These are phyloP conservation scores for Hippasteria phrygiana DNA, from an alignment of 53 echinoderm and acorn worm species.

Conservation along the genomic window DNA sequence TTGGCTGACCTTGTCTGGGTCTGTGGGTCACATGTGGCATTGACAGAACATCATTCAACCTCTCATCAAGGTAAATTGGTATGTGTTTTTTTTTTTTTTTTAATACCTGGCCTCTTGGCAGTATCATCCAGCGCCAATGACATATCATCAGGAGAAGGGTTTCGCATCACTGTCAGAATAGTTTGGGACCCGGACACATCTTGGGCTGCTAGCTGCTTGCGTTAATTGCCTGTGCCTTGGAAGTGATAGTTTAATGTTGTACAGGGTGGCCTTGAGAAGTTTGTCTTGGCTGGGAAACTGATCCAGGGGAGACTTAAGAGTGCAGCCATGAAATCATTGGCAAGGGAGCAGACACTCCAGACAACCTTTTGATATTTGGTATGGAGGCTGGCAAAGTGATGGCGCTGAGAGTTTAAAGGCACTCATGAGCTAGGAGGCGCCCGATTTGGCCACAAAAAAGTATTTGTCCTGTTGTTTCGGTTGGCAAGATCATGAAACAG, in stretches of 20 bases:
- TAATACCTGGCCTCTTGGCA: not conserved
- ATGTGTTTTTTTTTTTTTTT: not conserved
- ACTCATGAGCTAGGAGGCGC: too few species aligned
- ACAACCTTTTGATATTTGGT: constrained; percentile 41
- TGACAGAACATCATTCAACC: constrained; percentile 30
- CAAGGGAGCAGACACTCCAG: constrained; percentile 22
- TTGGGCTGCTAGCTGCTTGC: not conserved
- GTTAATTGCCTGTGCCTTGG: not conserved
- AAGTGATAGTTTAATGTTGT: constrained; percentile 12
- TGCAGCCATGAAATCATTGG: constrained; percentile 8
- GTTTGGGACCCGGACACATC: not conserved
- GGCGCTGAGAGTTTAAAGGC: too few species aligned
- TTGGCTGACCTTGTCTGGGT: constrained; percentile 49
- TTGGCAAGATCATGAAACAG: too few species aligned
- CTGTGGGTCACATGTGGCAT: constrained; percentile 49
- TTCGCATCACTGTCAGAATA: not conserved
- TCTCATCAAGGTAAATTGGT: constrained; percentile 52
- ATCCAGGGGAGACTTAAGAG: not conserved
- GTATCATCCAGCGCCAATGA: not conserved
- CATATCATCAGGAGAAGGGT: not conserved
- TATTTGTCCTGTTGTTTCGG: too few species aligned
- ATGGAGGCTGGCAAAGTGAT: too few species aligned
- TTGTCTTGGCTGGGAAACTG: not conserved
- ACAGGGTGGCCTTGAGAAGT: not conserved
- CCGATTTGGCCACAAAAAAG: too few species aligned